Evolutionary conservation across 2,113 vertebrate genomes (phyloP).

Genomic region (Cyanoderma ruficeps): DNA sequence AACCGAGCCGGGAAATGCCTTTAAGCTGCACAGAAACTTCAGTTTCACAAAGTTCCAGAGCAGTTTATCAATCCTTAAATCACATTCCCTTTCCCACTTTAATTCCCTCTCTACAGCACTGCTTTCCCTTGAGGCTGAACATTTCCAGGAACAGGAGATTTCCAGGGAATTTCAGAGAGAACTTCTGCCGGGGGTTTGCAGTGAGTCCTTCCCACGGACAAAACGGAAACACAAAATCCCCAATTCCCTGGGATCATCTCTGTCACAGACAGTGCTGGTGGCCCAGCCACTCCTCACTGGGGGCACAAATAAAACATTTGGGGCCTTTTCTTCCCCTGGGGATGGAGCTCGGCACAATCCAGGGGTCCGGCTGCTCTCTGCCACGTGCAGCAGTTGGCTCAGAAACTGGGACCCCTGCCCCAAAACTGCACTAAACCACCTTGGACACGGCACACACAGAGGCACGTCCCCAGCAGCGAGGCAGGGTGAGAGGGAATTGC

Average conservation of each 20-base stretch:
- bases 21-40: background rate
- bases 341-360: background rate
- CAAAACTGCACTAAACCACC: background rate
- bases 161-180: background rate
- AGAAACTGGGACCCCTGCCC: rapidly evolving
- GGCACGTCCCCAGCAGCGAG: rapidly evolving
- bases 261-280: background rate
- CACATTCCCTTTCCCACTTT: background rate
- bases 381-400: background rate
- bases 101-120: background rate
- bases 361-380: background rate
- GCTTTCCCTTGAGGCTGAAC: background rate
- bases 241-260: background rate
- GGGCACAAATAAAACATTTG: background rate
- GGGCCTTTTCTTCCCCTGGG: background rate
- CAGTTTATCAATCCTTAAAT: background rate
- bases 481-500: background rate
- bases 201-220: background rate
- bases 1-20: background rate
- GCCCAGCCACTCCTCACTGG: background rate
- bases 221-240: background rate
- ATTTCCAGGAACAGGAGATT: background rate
- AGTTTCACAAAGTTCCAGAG: background rate
- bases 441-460: rapidly evolving
- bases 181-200: background rate